Base-by-base conservation (phyloP, 2,797 vertebrate species). In the Kryptolebias ocellatus region DNA sequence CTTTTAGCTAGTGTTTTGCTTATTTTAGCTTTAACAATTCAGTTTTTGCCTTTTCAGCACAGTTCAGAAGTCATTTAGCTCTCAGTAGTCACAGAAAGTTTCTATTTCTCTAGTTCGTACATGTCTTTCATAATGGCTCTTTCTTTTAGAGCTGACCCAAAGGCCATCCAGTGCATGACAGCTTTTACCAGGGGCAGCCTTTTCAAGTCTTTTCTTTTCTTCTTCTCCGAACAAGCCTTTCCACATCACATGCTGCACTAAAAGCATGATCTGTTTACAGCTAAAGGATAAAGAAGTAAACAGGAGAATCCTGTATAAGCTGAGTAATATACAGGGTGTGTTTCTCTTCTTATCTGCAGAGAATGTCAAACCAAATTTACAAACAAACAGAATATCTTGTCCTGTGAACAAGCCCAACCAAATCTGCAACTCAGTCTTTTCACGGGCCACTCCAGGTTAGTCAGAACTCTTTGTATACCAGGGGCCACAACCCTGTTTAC, bases 361-460 rank as follows among this genome's bases (percentile, higher is more conserved):
- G 24, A 76, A 81, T 76, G 76, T 44, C 68, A 85, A 87, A 76
- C 54, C 77, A 50, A 81, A 82, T 17, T 34, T 54, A 63, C 73
- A 49, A 57, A 59, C 62, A 51, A 83, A 83, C 60, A 89, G 76
- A 60, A 20, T 72, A 4, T 18, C 31, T 16, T 60, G 54, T 42
- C 47, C 72, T 29, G 51, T 78, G 74, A 62, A 67, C 64, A 88
- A 70, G 51, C 28, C 67, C 24, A 9, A 44, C 6, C 70, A 81
- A 54, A 67, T 66, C 66, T 68, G 45, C 58, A 76, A 64, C 80
- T 27, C 73, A 16, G 63, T 44, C 16, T 4, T 60, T 72, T 60
- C 74, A 8, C 72, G 74, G 9, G 28, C 50, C 39, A 0, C n/a
- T 50, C 67, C 90, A 89, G 89, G 88, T 92, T 59, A 55, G 79